Evolutionary conservation across 2,888 invertebrate genomes (phyloP).

Genomic region (Phengaris alcon): DNA sequence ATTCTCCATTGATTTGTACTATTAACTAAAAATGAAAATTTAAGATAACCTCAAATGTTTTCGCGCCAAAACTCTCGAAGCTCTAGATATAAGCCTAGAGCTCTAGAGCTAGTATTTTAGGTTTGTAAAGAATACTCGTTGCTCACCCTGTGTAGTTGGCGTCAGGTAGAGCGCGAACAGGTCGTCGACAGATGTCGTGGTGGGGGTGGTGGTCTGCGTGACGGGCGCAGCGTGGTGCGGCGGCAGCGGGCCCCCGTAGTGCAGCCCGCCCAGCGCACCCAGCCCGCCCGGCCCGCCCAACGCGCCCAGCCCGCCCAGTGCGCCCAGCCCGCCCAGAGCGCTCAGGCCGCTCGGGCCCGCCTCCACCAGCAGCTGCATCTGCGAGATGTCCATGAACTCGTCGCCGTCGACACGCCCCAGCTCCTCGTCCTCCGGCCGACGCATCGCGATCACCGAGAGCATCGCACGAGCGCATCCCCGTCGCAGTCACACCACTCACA

Average conservation of each 20-base stretch:
- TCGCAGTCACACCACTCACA: conserved; percentile 49
- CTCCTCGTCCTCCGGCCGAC: conserved; percentile 85
- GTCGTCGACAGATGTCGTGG: conserved; percentile 84
- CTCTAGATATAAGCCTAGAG: too few species aligned
- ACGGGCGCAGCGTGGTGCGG: conserved; percentile 54
- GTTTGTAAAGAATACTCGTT: not conserved
- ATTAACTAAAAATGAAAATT: not conserved
- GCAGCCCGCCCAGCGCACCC: conserved; percentile 62
- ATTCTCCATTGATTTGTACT: not conserved
- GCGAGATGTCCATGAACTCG: conserved; percentile 91
- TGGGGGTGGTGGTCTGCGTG: conserved; percentile 61
- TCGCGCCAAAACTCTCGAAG: conserved; percentile 10
- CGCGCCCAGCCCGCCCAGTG: conserved; percentile 66
- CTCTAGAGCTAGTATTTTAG: too few species aligned
- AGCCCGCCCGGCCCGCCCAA: conserved; percentile 44
- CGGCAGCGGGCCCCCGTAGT: conserved; percentile 70
- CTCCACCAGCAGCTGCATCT: conserved; percentile 87
- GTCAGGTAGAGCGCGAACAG: conserved; percentile 87
- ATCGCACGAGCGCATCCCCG: conserved; percentile 76
- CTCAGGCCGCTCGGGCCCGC: conserved; percentile 67
- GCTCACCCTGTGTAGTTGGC: conserved; percentile 81
- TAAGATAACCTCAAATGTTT: conserved; percentile 1
- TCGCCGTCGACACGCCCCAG: conserved; percentile 78
- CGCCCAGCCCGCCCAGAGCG: conserved; percentile 40
- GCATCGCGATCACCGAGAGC: conserved; percentile 85